phyloP scores from a whole-genome alignment of 2,113 vertebrate species.

The Rallus limicola region DNA sequence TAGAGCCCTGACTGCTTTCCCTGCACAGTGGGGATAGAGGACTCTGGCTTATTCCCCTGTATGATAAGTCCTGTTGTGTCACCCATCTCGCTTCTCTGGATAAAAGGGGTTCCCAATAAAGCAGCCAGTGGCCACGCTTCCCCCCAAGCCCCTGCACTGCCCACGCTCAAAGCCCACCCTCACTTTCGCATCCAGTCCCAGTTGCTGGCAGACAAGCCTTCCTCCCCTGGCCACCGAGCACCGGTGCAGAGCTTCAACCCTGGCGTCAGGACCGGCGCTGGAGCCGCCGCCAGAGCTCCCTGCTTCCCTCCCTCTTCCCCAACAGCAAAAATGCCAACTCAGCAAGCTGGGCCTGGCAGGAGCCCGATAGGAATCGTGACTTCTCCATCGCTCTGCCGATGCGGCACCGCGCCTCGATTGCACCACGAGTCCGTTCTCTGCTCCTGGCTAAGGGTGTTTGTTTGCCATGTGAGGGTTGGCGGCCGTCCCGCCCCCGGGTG shows the following conservation, averaged over 20 bases:
- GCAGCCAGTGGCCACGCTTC: neutral
- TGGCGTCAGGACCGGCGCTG: accelerated
- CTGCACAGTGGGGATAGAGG: accelerated
- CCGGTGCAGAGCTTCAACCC: accelerated
- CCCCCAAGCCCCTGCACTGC: accelerated
- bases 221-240: accelerated
- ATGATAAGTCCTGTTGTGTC: accelerated
- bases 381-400: neutral
- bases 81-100: neutral
- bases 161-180: neutral
- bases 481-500: neutral
- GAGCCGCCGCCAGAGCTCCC: neutral
- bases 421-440: neutral
- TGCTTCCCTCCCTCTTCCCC: neutral
- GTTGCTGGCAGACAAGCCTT: accelerated
- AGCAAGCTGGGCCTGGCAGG: neutral
- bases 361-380: accelerated
- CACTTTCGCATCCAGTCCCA: neutral
- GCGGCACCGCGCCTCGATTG: neutral
- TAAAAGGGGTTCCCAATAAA: neutral
- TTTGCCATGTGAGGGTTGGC: neutral
- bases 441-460: neutral
- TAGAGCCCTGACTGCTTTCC: neutral
- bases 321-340: neutral
- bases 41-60: neutral